Conservation (phyloP, 2,113 vertebrate genomes). For the Microcebus murinus region DNA sequence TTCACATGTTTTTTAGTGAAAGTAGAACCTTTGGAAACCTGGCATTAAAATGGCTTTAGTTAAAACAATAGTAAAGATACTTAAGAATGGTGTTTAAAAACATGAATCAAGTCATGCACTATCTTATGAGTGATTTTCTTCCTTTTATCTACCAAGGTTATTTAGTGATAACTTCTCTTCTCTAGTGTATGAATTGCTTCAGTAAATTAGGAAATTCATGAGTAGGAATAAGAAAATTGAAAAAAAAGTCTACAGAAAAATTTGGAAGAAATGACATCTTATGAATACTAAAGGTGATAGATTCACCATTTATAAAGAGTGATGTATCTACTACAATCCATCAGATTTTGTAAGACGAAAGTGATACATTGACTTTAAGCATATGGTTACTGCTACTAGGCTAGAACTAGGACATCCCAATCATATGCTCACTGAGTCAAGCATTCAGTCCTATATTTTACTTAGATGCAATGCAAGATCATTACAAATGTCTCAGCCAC, state of each 20-base stretch:
- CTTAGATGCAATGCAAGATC: background rate
- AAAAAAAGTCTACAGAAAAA: background rate
- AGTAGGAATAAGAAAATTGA: background rate
- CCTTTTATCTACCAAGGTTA: slow-evolving; percentile 37
- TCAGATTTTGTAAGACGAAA: background rate
- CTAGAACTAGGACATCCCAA: background rate
- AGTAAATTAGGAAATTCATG: background rate
- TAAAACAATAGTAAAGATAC: slow-evolving; percentile 54
- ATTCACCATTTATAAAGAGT: background rate
- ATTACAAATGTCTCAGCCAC: background rate
- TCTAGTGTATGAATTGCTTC: slow-evolving; percentile 1
- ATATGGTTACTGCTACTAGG: background rate
- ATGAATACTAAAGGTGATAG: background rate
- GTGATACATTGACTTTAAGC: background rate
- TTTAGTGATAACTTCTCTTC: background rate
- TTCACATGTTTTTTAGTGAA: background rate
- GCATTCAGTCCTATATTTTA: background rate
- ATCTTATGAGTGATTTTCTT: background rate
- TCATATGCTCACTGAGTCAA: background rate
- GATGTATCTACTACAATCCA: background rate
- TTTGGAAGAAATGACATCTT: background rate
- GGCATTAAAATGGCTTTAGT: slow-evolving; percentile 54
- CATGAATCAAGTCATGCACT: slow-evolving; percentile 35
- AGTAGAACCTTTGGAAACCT: slow-evolving; percentile 26
- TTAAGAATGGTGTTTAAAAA: slow-evolving; percentile 57